Evolutionary conservation across 2,888 invertebrate genomes (phyloP), one percentile per base, ranked within the genome.

Genomic region (Drosophila borealis): DNA sequence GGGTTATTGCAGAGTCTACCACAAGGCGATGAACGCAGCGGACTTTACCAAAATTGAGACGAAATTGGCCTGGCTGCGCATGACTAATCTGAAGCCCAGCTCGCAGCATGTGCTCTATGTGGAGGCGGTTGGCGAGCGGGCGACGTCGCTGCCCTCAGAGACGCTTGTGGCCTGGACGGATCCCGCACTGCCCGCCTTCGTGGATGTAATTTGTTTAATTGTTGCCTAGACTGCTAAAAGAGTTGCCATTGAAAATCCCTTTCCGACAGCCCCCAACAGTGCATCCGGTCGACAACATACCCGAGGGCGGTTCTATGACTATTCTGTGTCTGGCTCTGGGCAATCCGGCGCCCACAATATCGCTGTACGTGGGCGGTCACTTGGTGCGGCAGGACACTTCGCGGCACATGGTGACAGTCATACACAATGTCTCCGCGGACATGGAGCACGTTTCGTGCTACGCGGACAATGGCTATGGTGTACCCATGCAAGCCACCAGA

Each of bases 401-500:
- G 0, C 93, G 97, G 0, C 97, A 97, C 91, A 96, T 97, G 96
- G 96, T 97, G 44, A 96, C 97, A 0, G 95, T 96, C n/a, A 95
- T 97, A 69, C 95, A 96, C 90, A 97, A 97, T 91, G 96, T 97
- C 11, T 96, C 96, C 0, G 93, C 96, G 2, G 96, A 96, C 91
- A 97, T 97, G 96, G 95, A 96, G 89, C 95, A 96, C 91, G 96
- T 97, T 71, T 96, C 96, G 0, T 97, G 97, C 91, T 97, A 96
- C 92, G 97, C 96, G 0, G 97, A 97, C 93, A 97, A 97, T 89
- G 97, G 97, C 2, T 96, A 96, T 88, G 97, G 97, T 0, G 96
- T 96, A 0, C 97, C 97, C 2, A 96, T 96, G 95, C 96, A 97
- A 91, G 96, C 97, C 0, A 95, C 96, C 0, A 94, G 95, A 76